These are phyloP conservation scores for Gephyroberyx darwinii DNA, from an alignment of 2,797 vertebrate genomes.

Conservation along the genomic window DNA sequence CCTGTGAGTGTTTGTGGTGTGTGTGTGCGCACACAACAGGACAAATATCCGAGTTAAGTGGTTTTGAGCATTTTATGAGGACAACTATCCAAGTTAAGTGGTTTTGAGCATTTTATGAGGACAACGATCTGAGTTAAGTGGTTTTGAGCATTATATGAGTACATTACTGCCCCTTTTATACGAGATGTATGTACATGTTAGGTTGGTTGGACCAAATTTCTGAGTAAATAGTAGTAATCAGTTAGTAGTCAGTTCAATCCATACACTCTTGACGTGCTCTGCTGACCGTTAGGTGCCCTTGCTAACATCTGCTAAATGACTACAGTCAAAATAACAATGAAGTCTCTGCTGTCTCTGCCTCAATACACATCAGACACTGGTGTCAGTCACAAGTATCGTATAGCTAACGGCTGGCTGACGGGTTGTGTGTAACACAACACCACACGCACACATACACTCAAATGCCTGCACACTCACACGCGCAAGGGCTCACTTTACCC, in stretches of 20 bases:
- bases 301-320: constrained; percentile 7
- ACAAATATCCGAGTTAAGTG: background rate
- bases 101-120: too few species aligned
- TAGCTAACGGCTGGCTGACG: constrained; percentile 32
- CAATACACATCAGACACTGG: constrained; percentile 39
- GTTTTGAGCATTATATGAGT: background rate
- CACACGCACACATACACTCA: constrained; percentile 9
- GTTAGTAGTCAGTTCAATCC: background rate
- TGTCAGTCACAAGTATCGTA: constrained; percentile 50
- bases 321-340: constrained; percentile 29
- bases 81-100: background rate
- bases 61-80: background rate
- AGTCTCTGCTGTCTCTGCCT: constrained; percentile 25
- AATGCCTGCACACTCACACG: background rate
- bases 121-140: background rate
- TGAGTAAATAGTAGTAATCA: constrained; percentile 10
- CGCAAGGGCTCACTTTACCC: constrained; percentile 25
- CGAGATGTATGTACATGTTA: background rate
- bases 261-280: background rate
- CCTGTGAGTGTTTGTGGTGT: constrained; percentile 5
- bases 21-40: background rate
- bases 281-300: constrained; percentile 24
- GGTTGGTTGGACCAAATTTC: background rate
- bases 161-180: background rate
- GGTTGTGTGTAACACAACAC: constrained; percentile 45